Evolutionary conservation across 2,797 vertebrate genomes (phyloP).

Genomic region (Gallinago nigripennis): DNA sequence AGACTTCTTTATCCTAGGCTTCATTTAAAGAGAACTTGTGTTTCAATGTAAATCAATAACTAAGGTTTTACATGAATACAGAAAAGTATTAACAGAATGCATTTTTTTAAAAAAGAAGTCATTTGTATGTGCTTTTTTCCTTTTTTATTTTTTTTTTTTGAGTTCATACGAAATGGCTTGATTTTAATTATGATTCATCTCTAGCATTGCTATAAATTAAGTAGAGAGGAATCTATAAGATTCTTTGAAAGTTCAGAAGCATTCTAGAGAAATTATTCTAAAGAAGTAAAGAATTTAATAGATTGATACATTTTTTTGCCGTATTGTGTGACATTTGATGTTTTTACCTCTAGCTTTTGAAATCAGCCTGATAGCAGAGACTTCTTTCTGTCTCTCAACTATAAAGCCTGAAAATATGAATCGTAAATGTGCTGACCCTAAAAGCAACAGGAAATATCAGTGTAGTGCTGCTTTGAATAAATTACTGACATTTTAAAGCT

Average conservation of each 20-base stretch:
- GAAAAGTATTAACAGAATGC: background rate
- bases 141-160: background rate
- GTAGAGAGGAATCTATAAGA: background rate
- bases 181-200: background rate
- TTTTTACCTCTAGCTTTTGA: constrained; percentile 37
- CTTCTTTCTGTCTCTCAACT: background rate
- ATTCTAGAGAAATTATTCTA: background rate
- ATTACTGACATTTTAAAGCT: background rate
- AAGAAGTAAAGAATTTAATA: background rate
- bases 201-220: background rate
- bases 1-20: background rate
- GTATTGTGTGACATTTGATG: background rate
- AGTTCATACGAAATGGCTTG: accelerated
- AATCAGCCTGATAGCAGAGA: background rate
- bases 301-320: background rate
- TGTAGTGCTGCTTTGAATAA: background rate
- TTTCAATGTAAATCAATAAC: background rate
- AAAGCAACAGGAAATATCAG: background rate
- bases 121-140: background rate
- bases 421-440: background rate
- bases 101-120: background rate
- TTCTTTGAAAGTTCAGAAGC: background rate
- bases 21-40: background rate
- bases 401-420: background rate
- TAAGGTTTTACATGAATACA: background rate